Evolutionary conservation across 2,797 vertebrate genomes (phyloP), one percentile per base, ranked within the genome.

Genomic region (Gymnodraco acuticeps): DNA sequence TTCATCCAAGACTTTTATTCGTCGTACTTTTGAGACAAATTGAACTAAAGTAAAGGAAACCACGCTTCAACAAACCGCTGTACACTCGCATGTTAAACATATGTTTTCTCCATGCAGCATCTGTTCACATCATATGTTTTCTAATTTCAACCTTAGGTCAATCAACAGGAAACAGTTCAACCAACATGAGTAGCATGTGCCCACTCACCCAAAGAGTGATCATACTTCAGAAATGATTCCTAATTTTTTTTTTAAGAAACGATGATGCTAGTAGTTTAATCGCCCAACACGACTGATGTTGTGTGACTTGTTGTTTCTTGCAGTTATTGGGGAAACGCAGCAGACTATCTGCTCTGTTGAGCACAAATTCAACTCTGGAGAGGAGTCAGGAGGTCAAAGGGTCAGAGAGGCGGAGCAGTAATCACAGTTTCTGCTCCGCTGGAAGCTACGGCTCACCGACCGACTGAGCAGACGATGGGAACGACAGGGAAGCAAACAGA

Each of bases 301-400:
- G 52, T 74, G 16, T 33, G 61, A 38, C 54, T 20, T 20, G 20
- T 20, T 20, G 20, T 2, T 20, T n/a, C n/a, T n/a, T n/a, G n/a
- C n/a, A n/a, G n/a, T n/a, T n/a, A n/a, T n/a, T n/a, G n/a, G n/a
- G n/a, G n/a, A n/a, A n/a, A n/a, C n/a, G n/a, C n/a, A n/a, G n/a
- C n/a, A n/a, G n/a, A n/a, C n/a, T n/a, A 43, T 72, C 43, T 1
- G 48, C 81, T 80, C 70, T 41, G 75, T 20, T 63, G 53, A 52
- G 52, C 65, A 55, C 19, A 78, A 75, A 75, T 84, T 77, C 77
- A 77, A 76, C 41, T 52, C 48, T 2, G 16, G 0, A 27, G 23
- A 63, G 59, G 58, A 66, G 71, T 64, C 52, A 41, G 52, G 59
- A 75, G 77, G 84, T 84, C n/a, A 82, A 80, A 74, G 69, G 75